phyloP scores from a whole-genome alignment of 1,140 invertebrate species.

The Tachypleus tridentatus region DNA sequence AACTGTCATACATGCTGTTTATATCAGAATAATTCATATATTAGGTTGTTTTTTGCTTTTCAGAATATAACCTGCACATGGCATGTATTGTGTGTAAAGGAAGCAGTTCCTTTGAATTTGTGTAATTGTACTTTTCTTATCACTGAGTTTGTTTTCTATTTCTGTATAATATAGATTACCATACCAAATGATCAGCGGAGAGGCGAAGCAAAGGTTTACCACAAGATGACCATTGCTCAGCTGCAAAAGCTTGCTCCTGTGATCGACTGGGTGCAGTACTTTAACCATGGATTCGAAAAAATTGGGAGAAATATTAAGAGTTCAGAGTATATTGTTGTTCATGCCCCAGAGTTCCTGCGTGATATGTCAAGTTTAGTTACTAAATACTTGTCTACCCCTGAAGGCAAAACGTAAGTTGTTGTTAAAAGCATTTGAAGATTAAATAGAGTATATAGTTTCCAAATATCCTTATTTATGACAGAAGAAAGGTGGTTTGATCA shows the following conservation, averaged over 20 bases:
- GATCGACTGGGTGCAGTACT: constrained; percentile 69
- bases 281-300: constrained; percentile 47
- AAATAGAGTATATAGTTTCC: neutral
- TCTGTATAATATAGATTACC: constrained; percentile 49
- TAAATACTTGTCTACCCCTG: constrained; percentile 36
- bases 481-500: too few relatives aligned
- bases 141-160: too few relatives aligned
- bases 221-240: constrained; percentile 64
- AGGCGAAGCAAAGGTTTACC: constrained; percentile 82
- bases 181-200: constrained; percentile 67
- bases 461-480: too few relatives aligned
- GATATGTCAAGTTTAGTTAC: constrained; percentile 58
- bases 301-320: constrained; percentile 39
- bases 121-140: too few relatives aligned
- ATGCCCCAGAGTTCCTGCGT: constrained; percentile 67
- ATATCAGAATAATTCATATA: too few relatives aligned
- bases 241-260: constrained; percentile 61
- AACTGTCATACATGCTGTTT: too few relatives aligned
- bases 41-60: too few relatives aligned
- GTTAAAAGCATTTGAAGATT: neutral
- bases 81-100: too few relatives aligned
- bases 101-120: too few relatives aligned
- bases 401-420: constrained; percentile 60
- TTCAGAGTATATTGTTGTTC: constrained; percentile 61
- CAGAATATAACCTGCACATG: too few relatives aligned